Evolutionary conservation across 1,140 invertebrate species (phyloP), one percentile per base, ranked within the genome.

Genomic region (Brachionus asplanchnoidis): DNA sequence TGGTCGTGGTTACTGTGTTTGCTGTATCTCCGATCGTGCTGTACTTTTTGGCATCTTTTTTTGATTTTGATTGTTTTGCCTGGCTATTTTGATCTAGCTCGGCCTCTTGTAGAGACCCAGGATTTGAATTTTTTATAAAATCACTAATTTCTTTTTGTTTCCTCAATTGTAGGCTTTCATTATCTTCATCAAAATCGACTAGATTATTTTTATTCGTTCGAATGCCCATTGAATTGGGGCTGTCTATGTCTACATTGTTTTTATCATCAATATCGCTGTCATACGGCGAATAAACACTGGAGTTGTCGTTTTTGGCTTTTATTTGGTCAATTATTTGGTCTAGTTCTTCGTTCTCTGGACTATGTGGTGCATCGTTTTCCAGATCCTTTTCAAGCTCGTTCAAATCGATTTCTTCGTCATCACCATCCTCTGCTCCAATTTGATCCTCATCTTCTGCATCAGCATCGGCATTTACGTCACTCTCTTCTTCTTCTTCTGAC

Each of bases 61-160:
- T 50, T 17, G 8, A 40, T 20, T 75, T 42, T 20, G 12, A 2
- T 75, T 20, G n/a, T 77, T 50, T 14, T 14, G 50, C 12, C 53
- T 50, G 73, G 46, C n/a, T 23, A n/a, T 42, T 14, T 40, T 53
- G 73, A 26, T 50, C 73, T 12, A 26, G 12, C 12, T 77, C 73
- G 9, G 4, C 12, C 8, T 77, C 73, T 50, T 50, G 44, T 14
- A 50, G 73, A 42, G n/a, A 26, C 11, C 2, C 20, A 26, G 42
- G 11, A 26, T 77, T 77, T 12, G 73, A 50, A 23, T 77, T 50
- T 77, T 50, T 44, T 50, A 77, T 77, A 32, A 14, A 77, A 20
- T 77, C 44, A 50, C 6, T 77, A 26, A 77, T 77, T 50, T 77
- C 73, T 77, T 77, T 77, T 26, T 77, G 73, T 14, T 77, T 77